These are phyloP conservation scores for Eurystomus glaucurus DNA, from an alignment of 2,797 vertebrate species.

Conservation along the genomic window DNA sequence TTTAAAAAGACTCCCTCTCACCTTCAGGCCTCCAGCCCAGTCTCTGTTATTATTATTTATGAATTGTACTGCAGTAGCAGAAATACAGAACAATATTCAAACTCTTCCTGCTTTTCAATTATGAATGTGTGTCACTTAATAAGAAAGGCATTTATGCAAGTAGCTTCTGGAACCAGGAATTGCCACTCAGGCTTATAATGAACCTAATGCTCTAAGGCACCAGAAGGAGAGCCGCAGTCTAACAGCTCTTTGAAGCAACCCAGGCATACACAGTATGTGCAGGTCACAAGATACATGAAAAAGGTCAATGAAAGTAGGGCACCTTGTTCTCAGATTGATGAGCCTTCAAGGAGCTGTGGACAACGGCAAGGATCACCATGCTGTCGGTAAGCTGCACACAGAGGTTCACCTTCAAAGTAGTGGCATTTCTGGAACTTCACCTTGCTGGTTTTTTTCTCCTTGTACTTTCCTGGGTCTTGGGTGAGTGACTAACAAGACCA, in stretches of 20 bases:
- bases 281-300: neutral
- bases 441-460: neutral
- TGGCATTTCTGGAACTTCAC: neutral
- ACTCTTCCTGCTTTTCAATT: constrained; percentile 48
- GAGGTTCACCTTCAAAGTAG: constrained; percentile 16
- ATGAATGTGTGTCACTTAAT: constrained; percentile 35
- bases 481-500: neutral
- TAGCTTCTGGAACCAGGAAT: constrained; percentile 14
- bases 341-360: constrained; percentile 36
- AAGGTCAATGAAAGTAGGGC: constrained; percentile 38
- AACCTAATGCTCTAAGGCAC: neutral
- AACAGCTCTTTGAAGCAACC: constrained; percentile 12
- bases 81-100: constrained; percentile 25
- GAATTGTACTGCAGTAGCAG: neutral
- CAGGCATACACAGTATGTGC: constrained; percentile 17
- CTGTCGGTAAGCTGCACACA: neutral
- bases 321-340: constrained; percentile 26
- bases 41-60: constrained; percentile 57
- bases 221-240: constrained; percentile 5
- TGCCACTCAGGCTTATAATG: constrained; percentile 31
- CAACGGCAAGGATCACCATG: neutral
- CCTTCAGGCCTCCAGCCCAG: neutral
- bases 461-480: neutral
- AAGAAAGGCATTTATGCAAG: constrained; percentile 33
- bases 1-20: neutral